A percentile compares a stretch with the other conserved stretches of the same genome.
These are phyloP conservation scores for Heterotis niloticus DNA, from an alignment of 2,113 vertebrate genomes.

Conservation along the genomic window DNA sequence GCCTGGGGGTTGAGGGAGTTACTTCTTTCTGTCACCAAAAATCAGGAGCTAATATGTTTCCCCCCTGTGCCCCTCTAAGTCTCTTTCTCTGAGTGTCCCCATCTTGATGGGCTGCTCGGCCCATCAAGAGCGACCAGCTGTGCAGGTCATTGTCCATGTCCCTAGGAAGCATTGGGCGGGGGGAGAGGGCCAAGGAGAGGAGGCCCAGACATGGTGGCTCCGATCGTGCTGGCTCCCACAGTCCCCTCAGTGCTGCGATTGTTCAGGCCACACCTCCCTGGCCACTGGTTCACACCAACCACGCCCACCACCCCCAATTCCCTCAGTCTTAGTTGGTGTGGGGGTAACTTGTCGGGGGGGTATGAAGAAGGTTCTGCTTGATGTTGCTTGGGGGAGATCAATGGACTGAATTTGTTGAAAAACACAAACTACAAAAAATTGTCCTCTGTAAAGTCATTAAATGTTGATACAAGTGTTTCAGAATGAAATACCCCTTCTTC, in stretches of 20 bases:
- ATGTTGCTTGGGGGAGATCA: no score
- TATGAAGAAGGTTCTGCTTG: no score
- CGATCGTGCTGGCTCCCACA: conserved; percentile 79
- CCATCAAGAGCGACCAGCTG: conserved; percentile 77
- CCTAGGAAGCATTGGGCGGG: conserved; percentile 80
- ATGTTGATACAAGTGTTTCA: no score
- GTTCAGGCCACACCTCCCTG: conserved; percentile 63
- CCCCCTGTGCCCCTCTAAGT: conserved; percentile 55
- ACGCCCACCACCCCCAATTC: conserved; percentile 27
- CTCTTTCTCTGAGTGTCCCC: conserved; percentile 38
- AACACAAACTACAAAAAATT: no score
- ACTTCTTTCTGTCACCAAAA: conserved; percentile 59
- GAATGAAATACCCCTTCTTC: no score
- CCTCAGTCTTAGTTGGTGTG: conserved; percentile 14
- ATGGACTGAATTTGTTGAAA: no score
- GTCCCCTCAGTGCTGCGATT: conserved; percentile 72
- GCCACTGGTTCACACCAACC: conserved; percentile 38
- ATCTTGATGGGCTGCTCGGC: conserved; percentile 78
- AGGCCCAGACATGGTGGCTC: conserved; percentile 74
- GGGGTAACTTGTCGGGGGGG: background rate
- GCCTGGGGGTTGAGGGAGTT: background rate
- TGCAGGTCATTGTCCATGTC: conserved; percentile 79
- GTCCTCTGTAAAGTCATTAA: no score
- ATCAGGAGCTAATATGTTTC: conserved; percentile 72
- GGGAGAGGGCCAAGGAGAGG: conserved; percentile 71